Percentiles rank a stretch among this genome's conserved stretches.
phyloP scores from a whole-genome alignment of 2,888 invertebrate genomes.

The Lordiphosa andalusiaca region DNA sequence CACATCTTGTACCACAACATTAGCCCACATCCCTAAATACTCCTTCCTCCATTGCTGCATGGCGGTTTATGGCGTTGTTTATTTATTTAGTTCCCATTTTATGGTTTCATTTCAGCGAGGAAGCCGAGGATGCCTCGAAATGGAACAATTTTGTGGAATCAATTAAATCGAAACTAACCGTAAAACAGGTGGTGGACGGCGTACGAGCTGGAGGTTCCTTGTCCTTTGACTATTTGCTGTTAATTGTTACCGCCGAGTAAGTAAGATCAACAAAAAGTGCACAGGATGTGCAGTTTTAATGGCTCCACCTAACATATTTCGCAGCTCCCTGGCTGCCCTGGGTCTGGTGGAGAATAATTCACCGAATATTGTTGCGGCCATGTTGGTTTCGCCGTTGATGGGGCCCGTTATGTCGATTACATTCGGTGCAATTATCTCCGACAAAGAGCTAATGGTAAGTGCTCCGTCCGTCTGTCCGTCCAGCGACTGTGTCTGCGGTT shows the following conservation, averaged over 20 bases:
- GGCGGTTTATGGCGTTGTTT: conserved; percentile 44
- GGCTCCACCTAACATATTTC: not conserved
- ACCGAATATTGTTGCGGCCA: conserved; percentile 89
- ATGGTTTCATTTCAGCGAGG: conserved; percentile 67
- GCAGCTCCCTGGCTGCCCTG: conserved; percentile 89
- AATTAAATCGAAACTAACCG: conserved; percentile 89
- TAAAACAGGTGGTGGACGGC: conserved; percentile 91
- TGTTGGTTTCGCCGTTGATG: conserved; percentile 89
- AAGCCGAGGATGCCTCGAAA: conserved; percentile 83
- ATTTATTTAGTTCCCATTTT: conserved; percentile 31
- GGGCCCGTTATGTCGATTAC: conserved; percentile 94
- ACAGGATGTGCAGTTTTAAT: conserved; percentile 7
- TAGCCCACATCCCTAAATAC: not conserved
- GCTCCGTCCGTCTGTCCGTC: conserved; percentile 2
- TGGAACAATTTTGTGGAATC: conserved; percentile 89
- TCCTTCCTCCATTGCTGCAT: conserved; percentile 8
- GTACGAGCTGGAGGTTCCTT: conserved; percentile 87
- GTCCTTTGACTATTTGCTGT: conserved; percentile 90
- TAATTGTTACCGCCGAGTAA: conserved; percentile 91
- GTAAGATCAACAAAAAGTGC: conserved; percentile 60
- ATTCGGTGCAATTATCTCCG: conserved; percentile 90
- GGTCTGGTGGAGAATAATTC: conserved; percentile 91
- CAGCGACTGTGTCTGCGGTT: conserved; percentile 3
- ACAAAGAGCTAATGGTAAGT: conserved; percentile 83
- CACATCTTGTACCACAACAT: not conserved